Percentiles rank a stretch among this genome's conserved stretches.
Conservation (phyloP, 2,797 vertebrate genomes). For the Anolis apletophallus region DNA sequence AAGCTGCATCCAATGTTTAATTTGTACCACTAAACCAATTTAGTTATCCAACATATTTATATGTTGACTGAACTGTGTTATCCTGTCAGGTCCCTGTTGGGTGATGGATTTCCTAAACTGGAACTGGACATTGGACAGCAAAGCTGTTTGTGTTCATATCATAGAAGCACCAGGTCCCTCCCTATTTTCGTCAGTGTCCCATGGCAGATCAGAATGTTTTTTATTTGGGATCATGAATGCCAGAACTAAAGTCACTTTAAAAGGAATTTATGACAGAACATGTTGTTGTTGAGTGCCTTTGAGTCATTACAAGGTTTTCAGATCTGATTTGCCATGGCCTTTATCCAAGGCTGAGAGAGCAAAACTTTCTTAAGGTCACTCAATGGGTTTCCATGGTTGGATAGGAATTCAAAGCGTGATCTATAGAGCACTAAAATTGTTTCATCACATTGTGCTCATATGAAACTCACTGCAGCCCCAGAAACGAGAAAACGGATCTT, state of each 20-base stretch:
- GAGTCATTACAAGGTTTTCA: background rate
- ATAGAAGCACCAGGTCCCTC: background rate
- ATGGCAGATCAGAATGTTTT: background rate
- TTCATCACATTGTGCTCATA: no score
- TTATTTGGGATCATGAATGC: background rate
- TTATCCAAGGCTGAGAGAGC: background rate
- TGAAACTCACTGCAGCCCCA: no score
- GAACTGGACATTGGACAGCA: background rate
- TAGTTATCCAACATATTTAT: background rate
- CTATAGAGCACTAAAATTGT: background rate
- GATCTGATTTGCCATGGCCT: background rate
- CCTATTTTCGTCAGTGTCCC: background rate
- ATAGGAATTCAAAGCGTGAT: background rate
- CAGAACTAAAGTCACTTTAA: background rate
- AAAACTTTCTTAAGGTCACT: background rate
- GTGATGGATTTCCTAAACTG: background rate
- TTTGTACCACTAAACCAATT: no score
- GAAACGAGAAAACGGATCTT: no score
- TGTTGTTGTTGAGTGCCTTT: background rate
- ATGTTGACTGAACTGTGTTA: background rate
- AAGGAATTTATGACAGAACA: no score
- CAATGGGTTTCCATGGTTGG: background rate
- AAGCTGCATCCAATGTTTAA: background rate
- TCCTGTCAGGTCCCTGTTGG: no score
- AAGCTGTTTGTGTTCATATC: background rate